Evolutionary conservation across 2,113 vertebrate species (phyloP).

Genomic region (Balaenoptera acutorostrata): DNA sequence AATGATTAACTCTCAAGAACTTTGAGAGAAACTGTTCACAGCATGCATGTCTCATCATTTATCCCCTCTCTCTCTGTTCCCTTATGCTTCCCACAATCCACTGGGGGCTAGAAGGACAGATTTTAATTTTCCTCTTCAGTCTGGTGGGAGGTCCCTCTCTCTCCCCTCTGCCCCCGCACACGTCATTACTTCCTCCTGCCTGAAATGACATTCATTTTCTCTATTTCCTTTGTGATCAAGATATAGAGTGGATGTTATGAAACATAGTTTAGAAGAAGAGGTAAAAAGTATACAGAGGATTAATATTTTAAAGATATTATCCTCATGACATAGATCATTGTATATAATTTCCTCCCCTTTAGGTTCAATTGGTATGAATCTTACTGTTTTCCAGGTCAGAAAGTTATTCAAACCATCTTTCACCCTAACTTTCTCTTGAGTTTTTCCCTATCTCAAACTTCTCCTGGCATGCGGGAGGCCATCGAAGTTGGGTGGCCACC

Average conservation of each 20-base stretch:
- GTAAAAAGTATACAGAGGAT: not conserved
- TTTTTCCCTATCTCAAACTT: not conserved
- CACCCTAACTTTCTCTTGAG: not conserved
- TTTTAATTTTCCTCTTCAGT: not conserved
- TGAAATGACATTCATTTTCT: not conserved
- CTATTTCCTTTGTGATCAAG: not conserved
- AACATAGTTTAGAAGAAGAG: slow-evolving; percentile 17
- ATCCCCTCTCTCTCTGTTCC: not conserved
- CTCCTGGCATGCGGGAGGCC: not conserved
- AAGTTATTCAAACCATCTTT: not conserved
- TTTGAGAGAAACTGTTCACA: not conserved
- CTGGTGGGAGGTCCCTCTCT: not conserved
- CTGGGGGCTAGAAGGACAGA: not conserved
- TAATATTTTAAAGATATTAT: not conserved
- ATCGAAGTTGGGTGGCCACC: not conserved
- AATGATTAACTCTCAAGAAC: not conserved
- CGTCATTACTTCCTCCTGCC: not conserved
- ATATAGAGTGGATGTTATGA: not conserved
- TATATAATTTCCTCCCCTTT: not conserved
- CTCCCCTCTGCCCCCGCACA: not conserved
- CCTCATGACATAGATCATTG: not conserved
- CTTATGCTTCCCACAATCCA: not conserved
- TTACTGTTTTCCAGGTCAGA: not conserved
- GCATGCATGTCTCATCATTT: not conserved
- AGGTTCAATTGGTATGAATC: not conserved